Evolutionary conservation across 2,797 vertebrate genomes (phyloP), one percentile per base, ranked within the genome.

Genomic region (Pogoniulus pusillus): DNA sequence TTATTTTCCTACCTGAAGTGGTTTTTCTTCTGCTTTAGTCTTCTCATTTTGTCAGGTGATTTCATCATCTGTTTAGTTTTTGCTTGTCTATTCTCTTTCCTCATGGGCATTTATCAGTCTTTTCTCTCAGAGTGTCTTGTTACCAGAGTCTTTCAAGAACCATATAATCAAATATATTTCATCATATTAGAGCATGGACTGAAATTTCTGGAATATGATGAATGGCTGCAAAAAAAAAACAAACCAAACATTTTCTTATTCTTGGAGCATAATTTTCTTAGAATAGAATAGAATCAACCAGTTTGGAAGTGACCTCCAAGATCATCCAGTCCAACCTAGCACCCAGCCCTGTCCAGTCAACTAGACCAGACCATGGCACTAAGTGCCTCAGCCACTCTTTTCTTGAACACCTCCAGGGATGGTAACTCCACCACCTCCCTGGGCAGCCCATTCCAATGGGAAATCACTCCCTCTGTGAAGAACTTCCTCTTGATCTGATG

Each of bases 111-210:
- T 70, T 57, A 43, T 63, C 30, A 54, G 12, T 78, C 34, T 60
- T 59, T 84, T 62, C 37, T 69, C 6, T 64, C 27, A n/a, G 9
- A 51, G 22, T 64, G 30, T 51, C 26, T 16, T 23, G 2, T 59
- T 68, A 49, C 20, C 20, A n/a, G 18, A 64, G 19, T 59, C 24
- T 59, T 76, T 74, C 39, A 89, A 84, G 29, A 71, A 53, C 11
- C 17, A 16, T 30, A 17, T n/a, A 62, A 71, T 30, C 23, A 82
- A 90, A 80, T 26, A 17, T 1, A 60, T 68, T 87, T 66, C 11
- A 64, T 58, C 5, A 18, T 1, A 0, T 16, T 39, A 3, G 37
- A 37, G 10, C 22, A 32, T 51, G 30, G 32, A 49, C 16, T 54
- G 45, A 76, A 77, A 82, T 74, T 62, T 86, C 54, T 86, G 49